Conservation (phyloP, 2,888 invertebrate genomes). For the Amaurobius ferox region DNA sequence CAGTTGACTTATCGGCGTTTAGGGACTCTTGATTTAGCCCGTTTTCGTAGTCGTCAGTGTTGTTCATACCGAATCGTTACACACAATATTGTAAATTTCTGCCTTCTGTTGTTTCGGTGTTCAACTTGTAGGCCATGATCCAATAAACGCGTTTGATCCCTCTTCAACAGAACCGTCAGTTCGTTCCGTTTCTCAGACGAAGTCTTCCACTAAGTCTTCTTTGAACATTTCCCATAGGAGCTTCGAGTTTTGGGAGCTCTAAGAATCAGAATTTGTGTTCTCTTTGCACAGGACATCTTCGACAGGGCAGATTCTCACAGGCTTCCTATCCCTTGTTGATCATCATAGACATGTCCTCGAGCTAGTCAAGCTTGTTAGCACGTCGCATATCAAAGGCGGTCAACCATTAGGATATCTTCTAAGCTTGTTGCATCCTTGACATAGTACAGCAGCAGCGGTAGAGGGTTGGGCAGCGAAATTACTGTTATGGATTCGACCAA, state of each 20-base stretch:
- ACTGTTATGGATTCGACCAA: constrained; percentile 11
- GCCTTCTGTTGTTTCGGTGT: too few relatives aligned
- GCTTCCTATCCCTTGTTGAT: not conserved
- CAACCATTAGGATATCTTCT: not conserved
- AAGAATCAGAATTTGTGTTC: constrained; percentile 10
- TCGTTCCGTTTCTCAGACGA: too few relatives aligned
- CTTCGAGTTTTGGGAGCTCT: constrained; percentile 6
- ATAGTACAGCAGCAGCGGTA: not conserved
- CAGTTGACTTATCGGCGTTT: too few relatives aligned
- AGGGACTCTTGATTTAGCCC: too few relatives aligned
- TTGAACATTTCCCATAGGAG: constrained; percentile 7
- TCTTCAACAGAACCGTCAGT: too few relatives aligned
- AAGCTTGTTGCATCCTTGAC: constrained; percentile 14
- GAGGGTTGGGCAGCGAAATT: not conserved
- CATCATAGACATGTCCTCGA: not conserved
- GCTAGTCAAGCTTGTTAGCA: constrained; percentile 12
- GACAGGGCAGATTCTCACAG: constrained; percentile 5
- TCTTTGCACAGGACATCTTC: constrained; percentile 1
- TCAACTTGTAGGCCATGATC: too few relatives aligned
- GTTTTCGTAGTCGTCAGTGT: too few relatives aligned
- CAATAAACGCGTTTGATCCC: too few relatives aligned
- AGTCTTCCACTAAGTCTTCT: constrained; percentile 15
- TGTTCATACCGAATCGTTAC: too few relatives aligned
- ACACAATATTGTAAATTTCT: too few relatives aligned
- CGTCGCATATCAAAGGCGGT: not conserved